phyloP scores from a whole-genome alignment of 2,113 vertebrate genomes.

The Neolamprologus falcicula region DNA sequence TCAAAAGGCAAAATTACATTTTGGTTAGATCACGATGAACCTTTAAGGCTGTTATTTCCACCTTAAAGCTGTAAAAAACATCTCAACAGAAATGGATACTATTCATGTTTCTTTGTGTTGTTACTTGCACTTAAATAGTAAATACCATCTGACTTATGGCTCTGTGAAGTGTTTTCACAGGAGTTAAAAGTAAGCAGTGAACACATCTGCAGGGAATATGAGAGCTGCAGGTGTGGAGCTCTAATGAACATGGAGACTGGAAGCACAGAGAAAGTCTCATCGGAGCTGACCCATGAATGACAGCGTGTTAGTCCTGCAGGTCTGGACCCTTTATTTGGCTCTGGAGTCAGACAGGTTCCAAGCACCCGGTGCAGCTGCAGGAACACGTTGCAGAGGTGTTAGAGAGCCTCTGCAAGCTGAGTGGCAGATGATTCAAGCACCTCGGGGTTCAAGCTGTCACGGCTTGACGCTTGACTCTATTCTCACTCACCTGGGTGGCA shows the following conservation, averaged over 20 bases:
- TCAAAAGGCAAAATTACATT: not conserved
- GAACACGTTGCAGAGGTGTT: not conserved
- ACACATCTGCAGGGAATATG: not conserved
- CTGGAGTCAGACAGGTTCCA: not conserved
- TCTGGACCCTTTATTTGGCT: not conserved
- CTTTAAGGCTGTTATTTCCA: accelerated
- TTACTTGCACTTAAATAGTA: not conserved
- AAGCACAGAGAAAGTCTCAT: not conserved
- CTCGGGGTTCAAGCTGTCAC: not conserved
- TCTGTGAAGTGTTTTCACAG: not conserved
- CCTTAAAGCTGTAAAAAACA: not conserved
- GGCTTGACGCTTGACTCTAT: not conserved
- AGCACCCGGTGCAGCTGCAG: not conserved
- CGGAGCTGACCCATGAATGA: not conserved
- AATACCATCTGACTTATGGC: accelerated
- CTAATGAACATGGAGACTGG: not conserved
- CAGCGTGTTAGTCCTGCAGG: not conserved
- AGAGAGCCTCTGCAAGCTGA: not conserved
- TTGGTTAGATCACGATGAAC: not conserved
- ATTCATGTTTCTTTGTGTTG: not conserved
- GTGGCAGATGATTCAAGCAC: not conserved
- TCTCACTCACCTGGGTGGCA: not conserved
- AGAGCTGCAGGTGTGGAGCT: not conserved
- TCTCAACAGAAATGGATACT: not conserved
- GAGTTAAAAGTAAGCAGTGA: not conserved